Conservation (phyloP, 2,888 invertebrate genomes). For the Agrochola macilenta region DNA sequence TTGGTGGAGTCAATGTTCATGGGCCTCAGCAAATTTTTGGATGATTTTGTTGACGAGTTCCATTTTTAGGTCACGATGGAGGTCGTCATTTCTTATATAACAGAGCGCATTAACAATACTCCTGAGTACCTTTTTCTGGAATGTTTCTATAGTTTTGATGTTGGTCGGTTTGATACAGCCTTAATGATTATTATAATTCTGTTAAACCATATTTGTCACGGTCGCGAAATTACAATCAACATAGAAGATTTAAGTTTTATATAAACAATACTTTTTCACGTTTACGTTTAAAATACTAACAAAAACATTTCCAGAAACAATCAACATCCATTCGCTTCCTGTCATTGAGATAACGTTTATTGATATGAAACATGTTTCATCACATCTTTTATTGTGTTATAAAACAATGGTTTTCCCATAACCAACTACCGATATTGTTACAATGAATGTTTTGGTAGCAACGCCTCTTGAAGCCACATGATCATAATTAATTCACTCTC, state of each 20-base stretch:
- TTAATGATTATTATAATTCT: too few relatives aligned
- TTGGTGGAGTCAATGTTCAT: too few relatives aligned
- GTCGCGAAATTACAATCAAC: too few relatives aligned
- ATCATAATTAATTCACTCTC: conserved; percentile 45
- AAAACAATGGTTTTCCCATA: conserved; percentile 20
- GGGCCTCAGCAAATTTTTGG: too few relatives aligned
- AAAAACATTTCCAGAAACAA: neutral
- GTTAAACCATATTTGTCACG: too few relatives aligned
- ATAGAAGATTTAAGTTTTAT: neutral
- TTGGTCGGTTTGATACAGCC: too few relatives aligned
- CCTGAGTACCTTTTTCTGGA: too few relatives aligned
- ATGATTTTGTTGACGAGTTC: too few relatives aligned
- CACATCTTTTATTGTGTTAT: neutral
- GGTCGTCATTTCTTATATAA: too few relatives aligned
- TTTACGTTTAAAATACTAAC: neutral
- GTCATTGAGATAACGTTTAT: neutral
- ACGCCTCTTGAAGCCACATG: neutral
- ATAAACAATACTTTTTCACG: neutral
- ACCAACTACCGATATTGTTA: neutral
- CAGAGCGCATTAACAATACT: too few relatives aligned
- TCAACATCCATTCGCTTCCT: neutral
- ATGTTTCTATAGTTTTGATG: too few relatives aligned
- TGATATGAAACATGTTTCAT: neutral
- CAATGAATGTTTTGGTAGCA: conserved; percentile 26
- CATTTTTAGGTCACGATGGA: too few relatives aligned